Evolutionary conservation across 2,888 invertebrate species (phyloP), one percentile per base, ranked within the genome.

Genomic region (Leptura quadrifasciata): DNA sequence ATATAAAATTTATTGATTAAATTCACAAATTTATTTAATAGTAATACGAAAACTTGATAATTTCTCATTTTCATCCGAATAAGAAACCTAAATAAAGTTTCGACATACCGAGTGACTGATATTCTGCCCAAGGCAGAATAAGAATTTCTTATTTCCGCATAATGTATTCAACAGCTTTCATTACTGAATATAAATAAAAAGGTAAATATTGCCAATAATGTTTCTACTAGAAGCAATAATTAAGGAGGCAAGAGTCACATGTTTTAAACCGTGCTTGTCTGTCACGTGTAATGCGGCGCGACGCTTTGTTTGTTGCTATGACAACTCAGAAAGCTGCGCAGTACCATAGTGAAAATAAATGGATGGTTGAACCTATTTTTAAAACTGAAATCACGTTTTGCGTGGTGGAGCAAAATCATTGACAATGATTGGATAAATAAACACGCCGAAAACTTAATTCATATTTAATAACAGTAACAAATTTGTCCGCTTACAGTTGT

Each of bases 261-360:
- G 84, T 79, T 76, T 57, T 58, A 74, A 75, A 84, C 77, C 84
- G 84, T 80, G 83, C 80, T 74, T 74, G 57, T 63, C 76, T 79
- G 77, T 83, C 84, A 84, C 83, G 82, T 81, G 81, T 82, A 83
- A 65, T 35, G 72, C 78, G 80, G 79, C 73, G 80, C 80, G 78
- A 77, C 74, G 73, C 76, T 76, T 74, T 70, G 58, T 52, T 31
- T 31, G 82, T 82, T 77, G 79, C 82, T 82, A 83, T 83, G 82
- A 80, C 80, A 81, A 83, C 82, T 74, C 76, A 79, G 73, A 73
- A 79, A 79, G 81, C 10, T 76, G 72, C 72, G 70, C 70, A 64
- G 47, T 18, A 18, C 17, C n/a, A n/a, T 9, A 47, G 5, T 35
- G 27, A 47, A 60, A 47, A 57, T 35, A 21, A 31, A n/a, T 31